These are phyloP conservation scores for Dasypogon diadema DNA, from an alignment of 2,888 invertebrate genomes.

Conservation along the genomic window DNA sequence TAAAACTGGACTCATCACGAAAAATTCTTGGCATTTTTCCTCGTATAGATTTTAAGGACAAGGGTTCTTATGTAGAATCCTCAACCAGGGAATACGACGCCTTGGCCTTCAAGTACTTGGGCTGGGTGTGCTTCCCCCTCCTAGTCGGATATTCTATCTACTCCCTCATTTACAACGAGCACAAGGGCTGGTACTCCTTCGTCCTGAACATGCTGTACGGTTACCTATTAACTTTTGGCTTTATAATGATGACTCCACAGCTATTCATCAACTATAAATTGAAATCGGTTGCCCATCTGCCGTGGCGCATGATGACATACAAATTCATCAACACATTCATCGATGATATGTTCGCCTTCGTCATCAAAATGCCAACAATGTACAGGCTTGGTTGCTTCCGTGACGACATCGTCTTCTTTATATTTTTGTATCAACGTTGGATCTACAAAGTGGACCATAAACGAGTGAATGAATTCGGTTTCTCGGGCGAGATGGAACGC, in stretches of 20 bases:
- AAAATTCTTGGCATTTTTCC: constrained; percentile 85
- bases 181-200: constrained; percentile 99
- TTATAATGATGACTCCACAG: constrained; percentile 99
- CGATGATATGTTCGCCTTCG: constrained; percentile 99
- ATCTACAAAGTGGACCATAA: constrained; percentile 97
- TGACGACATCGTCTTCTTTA: constrained; percentile 98
- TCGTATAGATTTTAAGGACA: constrained; percentile 85
- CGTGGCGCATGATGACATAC: constrained; percentile 99
- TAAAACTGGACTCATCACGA: constrained; percentile 81
- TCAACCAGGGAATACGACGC: constrained; percentile 94
- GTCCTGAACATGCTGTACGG: constrained; percentile 97
- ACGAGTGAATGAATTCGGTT: constrained; percentile 98
- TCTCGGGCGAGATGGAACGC: constrained; percentile 89
- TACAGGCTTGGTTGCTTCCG: constrained; percentile 98
- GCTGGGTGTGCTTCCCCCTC: constrained; percentile 95
- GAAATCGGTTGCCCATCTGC: constrained; percentile 98
- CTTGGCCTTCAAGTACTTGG: constrained; percentile 95
- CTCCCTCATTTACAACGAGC: constrained; percentile 94
- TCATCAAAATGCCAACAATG: constrained; percentile 99
- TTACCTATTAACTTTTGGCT: constrained; percentile 97
- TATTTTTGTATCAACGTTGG: constrained; percentile 98
- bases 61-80: constrained; percentile 96
- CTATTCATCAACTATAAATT: constrained; percentile 99
- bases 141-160: constrained; percentile 94
- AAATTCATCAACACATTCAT: constrained; percentile 99